These are phyloP conservation scores for Stegodyphus dumicola DNA, from an alignment of 1,140 invertebrate genomes.

Conservation along the genomic window DNA sequence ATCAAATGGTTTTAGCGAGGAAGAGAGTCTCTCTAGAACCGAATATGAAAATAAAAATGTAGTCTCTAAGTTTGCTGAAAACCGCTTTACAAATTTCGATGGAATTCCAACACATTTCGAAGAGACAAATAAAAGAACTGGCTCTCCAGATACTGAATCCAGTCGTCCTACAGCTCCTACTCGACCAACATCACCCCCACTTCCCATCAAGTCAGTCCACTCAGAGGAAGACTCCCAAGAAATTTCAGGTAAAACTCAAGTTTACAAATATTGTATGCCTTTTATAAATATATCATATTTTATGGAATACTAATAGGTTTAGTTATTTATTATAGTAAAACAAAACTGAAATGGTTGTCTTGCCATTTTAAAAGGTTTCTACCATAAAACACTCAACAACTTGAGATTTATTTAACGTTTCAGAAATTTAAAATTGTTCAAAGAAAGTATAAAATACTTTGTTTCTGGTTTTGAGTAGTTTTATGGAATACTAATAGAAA, in stretches of 20 bases:
- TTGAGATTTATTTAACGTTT: no score
- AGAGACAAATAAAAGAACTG: background rate
- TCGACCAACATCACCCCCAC: background rate
- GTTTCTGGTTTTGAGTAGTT: no score
- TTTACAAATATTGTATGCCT: background rate
- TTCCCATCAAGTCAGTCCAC: background rate
- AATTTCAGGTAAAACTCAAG: constrained; percentile 36
- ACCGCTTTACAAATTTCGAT: background rate
- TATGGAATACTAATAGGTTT: background rate
- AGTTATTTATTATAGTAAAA: no score
- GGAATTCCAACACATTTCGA: background rate
- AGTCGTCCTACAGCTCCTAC: background rate
- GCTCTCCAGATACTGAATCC: background rate
- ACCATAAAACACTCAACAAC: no score
- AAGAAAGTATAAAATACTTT: no score
- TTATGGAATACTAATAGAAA: no score
- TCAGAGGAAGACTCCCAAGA: constrained; percentile 42
- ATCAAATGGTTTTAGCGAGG: background rate
- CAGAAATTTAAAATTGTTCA: no score
- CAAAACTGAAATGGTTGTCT: no score
- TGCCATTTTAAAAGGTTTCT: no score
- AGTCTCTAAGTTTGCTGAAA: constrained; percentile 2
- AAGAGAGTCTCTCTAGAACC: constrained; percentile 18
- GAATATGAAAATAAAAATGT: constrained; percentile 14
- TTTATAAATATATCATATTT: background rate